Conservation (phyloP, 2,797 vertebrate genomes). For the Sebastolobus alascanus region DNA sequence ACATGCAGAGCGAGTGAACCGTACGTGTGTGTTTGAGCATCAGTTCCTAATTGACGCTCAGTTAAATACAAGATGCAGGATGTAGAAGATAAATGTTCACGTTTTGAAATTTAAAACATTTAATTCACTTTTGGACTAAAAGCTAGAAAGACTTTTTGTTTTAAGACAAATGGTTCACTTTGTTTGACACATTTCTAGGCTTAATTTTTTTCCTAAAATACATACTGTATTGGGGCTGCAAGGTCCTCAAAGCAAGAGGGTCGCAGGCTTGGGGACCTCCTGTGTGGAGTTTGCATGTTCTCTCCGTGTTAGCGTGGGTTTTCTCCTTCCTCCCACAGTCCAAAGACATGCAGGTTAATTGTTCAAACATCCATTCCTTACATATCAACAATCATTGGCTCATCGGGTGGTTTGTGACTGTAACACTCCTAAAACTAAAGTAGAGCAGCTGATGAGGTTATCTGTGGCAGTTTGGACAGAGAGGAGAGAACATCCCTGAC, state of each 20-base stretch:
- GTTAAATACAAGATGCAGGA: neutral
- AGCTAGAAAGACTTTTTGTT: neutral
- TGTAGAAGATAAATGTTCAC: neutral
- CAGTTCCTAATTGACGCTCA: neutral
- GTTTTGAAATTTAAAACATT: neutral
- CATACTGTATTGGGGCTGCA: no score
- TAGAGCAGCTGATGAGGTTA: slow-evolving; percentile 43
- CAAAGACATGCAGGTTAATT: no score
- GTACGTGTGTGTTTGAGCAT: slow-evolving; percentile 1
- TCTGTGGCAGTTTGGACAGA: slow-evolving; percentile 45
- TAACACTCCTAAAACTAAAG: slow-evolving; percentile 12
- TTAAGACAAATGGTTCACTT: neutral
- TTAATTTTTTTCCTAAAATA: no score
- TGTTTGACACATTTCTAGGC: neutral
- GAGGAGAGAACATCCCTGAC: slow-evolving; percentile 58
- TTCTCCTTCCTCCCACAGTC: no score
- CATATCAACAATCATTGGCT: neutral
- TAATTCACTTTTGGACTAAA: neutral
- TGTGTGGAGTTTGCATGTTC: no score
- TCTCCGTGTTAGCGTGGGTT: no score
- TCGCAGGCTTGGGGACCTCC: no score
- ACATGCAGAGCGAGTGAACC: neutral
- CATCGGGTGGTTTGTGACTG: neutral
- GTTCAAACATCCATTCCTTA: neutral
- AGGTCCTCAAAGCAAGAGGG: no score